Conservation (phyloP, 1,140 invertebrate genomes). For the Zaprionus inermis region DNA sequence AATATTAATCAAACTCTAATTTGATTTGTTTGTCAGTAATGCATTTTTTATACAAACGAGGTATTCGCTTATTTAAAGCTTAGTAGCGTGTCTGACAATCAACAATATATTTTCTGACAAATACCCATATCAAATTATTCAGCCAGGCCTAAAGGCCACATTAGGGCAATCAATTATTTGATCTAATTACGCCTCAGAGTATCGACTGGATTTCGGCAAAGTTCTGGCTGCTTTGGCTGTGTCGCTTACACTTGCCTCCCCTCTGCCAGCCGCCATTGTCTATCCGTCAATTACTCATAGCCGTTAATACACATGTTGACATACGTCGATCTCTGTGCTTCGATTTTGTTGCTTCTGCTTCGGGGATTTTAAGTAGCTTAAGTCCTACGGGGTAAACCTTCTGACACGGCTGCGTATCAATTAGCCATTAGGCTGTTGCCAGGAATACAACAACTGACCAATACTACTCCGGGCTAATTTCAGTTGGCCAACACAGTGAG, state of each 20-base stretch:
- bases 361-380: slow-evolving; percentile 22
- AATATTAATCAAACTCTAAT: too few species aligned
- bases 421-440: slow-evolving; percentile 47
- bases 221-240: not conserved
- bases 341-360: too few species aligned
- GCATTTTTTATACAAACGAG: too few species aligned
- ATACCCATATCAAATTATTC: not conserved
- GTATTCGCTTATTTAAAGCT: not conserved
- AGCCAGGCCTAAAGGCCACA: not conserved
- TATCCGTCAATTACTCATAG: slow-evolving; percentile 53
- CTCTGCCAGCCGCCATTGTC: not conserved
- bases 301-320: slow-evolving; percentile 63
- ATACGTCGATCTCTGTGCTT: slow-evolving; percentile 44
- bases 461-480: slow-evolving; percentile 46
- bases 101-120: not conserved
- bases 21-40: too few species aligned
- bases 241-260: not conserved
- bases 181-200: slow-evolving; percentile 2
- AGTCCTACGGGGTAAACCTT: slow-evolving; percentile 17
- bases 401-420: slow-evolving; percentile 53
- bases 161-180: slow-evolving; percentile 3
- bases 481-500: slow-evolving; percentile 40
- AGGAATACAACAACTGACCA: slow-evolving; percentile 35
- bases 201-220: not conserved
- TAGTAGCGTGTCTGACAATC: not conserved